phyloP scores from a whole-genome alignment of 2,113 vertebrate species.

The Tenrec ecaudatus region DNA sequence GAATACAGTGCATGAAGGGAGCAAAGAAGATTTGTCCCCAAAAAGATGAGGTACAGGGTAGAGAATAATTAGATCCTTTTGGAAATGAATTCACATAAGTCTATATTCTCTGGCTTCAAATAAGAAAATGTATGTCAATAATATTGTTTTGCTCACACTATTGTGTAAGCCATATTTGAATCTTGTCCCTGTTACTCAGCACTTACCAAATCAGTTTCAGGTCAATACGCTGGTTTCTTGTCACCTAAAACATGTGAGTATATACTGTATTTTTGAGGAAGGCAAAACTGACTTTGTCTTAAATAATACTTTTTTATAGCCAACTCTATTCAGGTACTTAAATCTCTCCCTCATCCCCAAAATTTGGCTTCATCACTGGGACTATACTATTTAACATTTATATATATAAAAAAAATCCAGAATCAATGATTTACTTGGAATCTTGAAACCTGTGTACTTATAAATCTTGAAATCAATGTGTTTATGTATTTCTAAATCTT shows the following conservation, averaged over 20 bases:
- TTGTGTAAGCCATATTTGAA: not conserved
- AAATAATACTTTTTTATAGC: not conserved
- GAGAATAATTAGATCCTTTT: constrained; percentile 62
- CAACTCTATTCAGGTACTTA: not conserved
- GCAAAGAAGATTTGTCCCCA: constrained; percentile 2
- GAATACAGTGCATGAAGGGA: constrained; percentile 58
- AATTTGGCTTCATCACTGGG: not conserved
- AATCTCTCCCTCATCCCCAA: not conserved
- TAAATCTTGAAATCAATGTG: no score
- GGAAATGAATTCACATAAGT: constrained; percentile 49
- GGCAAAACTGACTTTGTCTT: not conserved
- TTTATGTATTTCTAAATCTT: no score
- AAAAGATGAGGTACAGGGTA: constrained; percentile 22
- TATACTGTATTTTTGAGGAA: constrained; percentile 23
- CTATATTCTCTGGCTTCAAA: not conserved
- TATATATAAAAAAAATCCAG: not conserved
- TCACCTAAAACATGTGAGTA: not conserved
- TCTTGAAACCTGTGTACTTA: not conserved
- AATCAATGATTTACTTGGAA: not conserved
- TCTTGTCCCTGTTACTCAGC: not conserved
- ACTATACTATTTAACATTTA: not conserved
- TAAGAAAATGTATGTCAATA: not conserved
- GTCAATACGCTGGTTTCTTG: not conserved
- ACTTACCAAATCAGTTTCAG: not conserved
- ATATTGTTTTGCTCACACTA: not conserved